Conservation (phyloP, 2,113 vertebrate genomes). For the Rhombomys opimus region DNA sequence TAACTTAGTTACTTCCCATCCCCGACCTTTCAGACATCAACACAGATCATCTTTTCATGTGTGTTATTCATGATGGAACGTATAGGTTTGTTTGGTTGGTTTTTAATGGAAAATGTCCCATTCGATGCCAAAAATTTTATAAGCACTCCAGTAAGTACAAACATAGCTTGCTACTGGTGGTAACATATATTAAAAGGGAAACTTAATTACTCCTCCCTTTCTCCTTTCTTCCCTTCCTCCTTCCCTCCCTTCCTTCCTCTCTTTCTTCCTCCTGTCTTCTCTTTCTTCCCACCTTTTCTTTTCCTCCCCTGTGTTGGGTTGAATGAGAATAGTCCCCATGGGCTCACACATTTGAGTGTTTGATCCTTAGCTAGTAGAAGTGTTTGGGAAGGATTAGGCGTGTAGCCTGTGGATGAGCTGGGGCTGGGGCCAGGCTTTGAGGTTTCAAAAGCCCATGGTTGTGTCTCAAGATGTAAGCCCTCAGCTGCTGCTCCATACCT, state of each 20-base stretch:
- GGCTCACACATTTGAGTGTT: not conserved
- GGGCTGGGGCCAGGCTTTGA: not conserved
- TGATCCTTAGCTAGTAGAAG: not conserved
- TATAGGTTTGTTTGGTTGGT: not conserved
- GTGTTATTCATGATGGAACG: not conserved
- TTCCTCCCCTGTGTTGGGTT: not conserved
- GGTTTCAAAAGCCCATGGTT: not conserved
- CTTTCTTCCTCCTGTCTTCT: fast-evolving
- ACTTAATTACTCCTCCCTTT: not conserved
- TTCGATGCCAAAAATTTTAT: not conserved
- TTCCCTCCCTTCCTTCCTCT: not conserved
- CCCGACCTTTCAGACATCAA: not conserved
- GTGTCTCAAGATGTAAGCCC: not conserved
- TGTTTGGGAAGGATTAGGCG: not conserved
- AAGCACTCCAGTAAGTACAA: not conserved
- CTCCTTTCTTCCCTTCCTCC: fast-evolving
- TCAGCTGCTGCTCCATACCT: not conserved
- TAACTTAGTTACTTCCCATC: not conserved
- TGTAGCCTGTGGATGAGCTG: not conserved
- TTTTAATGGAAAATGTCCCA: not conserved
- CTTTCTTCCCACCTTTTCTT: not conserved
- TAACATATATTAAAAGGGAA: not conserved
- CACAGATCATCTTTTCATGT: not conserved
- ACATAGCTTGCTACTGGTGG: not conserved
- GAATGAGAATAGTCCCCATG: not conserved